Percentiles rank a stretch among this genome's conserved stretches.
These are phyloP conservation scores for Ctenosaura bakeri DNA, from an alignment of 2,797 vertebrate genomes.

Conservation along the genomic window DNA sequence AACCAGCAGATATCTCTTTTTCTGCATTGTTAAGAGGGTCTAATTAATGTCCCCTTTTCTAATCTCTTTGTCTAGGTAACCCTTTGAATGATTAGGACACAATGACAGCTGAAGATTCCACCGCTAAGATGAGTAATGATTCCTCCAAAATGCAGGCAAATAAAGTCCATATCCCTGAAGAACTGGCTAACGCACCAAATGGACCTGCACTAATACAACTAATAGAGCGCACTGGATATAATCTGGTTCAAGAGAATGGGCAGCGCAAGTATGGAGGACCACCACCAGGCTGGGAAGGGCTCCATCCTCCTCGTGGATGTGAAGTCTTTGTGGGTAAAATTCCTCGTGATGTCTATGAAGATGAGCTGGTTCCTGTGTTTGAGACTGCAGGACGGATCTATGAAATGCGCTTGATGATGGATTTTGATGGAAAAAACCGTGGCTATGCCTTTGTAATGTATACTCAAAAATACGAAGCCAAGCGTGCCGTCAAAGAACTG, in stretches of 20 bases:
- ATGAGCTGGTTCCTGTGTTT: constrained; percentile 96
- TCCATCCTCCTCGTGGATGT: constrained; percentile 92
- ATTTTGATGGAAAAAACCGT: constrained; percentile 98
- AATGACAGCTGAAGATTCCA: constrained; percentile 98
- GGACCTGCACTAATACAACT: constrained; percentile 90
- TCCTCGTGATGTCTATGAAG: constrained; percentile 96
- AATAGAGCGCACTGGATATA: constrained; percentile 94
- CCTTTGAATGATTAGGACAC: constrained; percentile 93
- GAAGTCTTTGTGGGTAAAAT: constrained; percentile 99
- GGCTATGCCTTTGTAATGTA: constrained; percentile 99
- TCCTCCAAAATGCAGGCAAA: constrained; percentile 81
- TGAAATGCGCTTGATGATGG: constrained; percentile 99
- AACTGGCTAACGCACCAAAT: constrained; percentile 90
- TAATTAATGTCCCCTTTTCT: constrained; percentile 62
- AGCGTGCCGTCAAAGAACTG: constrained; percentile 95
- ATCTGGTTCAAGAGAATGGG: constrained; percentile 96
- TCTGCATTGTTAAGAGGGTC: constrained; percentile 14
- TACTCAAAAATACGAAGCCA: constrained; percentile 95
- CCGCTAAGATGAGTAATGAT: constrained; percentile 92
- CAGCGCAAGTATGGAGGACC: constrained; percentile 96
- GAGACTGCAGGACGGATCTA: constrained; percentile 95
- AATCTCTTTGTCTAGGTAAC: constrained; percentile 78
- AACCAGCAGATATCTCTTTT: not conserved
- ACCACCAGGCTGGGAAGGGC: constrained; percentile 92
- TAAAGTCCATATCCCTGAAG: constrained; percentile 83